Evolutionary conservation across 2,888 invertebrate species (phyloP).

Genomic region (Brachypalpus laphriformis): DNA sequence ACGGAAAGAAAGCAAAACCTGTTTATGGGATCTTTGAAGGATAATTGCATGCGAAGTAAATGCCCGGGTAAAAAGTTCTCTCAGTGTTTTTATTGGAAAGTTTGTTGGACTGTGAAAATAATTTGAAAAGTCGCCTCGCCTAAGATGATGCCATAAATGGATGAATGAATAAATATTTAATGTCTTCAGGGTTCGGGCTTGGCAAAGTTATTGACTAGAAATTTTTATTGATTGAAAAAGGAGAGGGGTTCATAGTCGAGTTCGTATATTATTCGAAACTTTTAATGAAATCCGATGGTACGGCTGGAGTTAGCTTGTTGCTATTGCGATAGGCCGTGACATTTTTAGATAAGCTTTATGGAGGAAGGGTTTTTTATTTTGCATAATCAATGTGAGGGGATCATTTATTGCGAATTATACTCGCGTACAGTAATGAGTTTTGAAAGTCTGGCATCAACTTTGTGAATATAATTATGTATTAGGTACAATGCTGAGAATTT

Average conservation of each 20-base stretch:
- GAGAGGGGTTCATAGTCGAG: neutral
- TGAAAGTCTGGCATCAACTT: neutral
- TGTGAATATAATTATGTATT: too few species aligned
- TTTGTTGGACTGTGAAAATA: constrained; percentile 45
- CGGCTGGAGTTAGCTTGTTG: neutral
- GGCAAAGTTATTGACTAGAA: constrained; percentile 13
- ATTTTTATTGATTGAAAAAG: neutral
- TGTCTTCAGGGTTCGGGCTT: neutral
- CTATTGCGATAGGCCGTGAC: neutral
- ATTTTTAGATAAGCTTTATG: neutral
- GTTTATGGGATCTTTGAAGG: constrained; percentile 36
- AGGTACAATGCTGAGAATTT: too few species aligned
- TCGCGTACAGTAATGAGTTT: neutral
- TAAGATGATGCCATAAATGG: constrained; percentile 17
- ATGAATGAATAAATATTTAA: constrained; percentile 44
- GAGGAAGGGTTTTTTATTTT: neutral
- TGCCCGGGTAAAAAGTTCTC: constrained; percentile 4
- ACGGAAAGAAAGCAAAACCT: constrained; percentile 10
- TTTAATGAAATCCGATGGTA: constrained; percentile 15
- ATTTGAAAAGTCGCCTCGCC: constrained; percentile 3
- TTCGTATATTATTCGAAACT: constrained; percentile 22
- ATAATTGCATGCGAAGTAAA: constrained; percentile 29
- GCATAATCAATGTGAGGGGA: neutral
- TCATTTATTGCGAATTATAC: neutral
- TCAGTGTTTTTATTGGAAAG: constrained; percentile 25